phyloP scores from a whole-genome alignment of 2,797 vertebrate species.

The Podarcis lilfordi region DNA sequence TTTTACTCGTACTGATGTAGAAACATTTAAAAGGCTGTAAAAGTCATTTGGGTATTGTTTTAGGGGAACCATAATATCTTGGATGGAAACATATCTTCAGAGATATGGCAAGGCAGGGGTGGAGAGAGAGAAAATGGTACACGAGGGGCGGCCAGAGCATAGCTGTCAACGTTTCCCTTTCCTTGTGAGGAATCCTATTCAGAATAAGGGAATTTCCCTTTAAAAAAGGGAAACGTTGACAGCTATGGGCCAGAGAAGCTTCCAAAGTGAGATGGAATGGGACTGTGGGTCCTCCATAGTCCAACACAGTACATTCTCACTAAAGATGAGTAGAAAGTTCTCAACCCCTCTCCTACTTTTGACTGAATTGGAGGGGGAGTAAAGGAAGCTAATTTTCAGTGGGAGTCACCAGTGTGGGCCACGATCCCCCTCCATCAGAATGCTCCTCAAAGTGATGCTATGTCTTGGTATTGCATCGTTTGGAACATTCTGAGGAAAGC shows the following conservation, averaged over 20 bases:
- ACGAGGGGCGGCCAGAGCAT: no score
- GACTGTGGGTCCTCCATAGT: neutral
- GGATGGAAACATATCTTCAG: neutral
- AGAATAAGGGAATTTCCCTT: no score
- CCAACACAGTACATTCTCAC: neutral
- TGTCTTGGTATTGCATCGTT: neutral
- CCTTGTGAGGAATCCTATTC: no score
- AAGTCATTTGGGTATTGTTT: slow-evolving; percentile 22
- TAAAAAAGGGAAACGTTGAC: no score
- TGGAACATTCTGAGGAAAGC: neutral
- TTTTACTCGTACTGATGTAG: slow-evolving; percentile 3
- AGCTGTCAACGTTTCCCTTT: no score
- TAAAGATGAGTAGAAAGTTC: neutral
- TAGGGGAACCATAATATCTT: slow-evolving; percentile 20
- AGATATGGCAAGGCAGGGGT: neutral
- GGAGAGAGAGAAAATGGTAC: neutral
- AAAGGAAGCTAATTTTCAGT: neutral
- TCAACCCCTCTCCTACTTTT: neutral
- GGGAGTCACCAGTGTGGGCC: neutral
- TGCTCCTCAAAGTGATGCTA: neutral
- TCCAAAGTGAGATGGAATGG: neutral
- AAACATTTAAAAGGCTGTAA: slow-evolving; percentile 24
- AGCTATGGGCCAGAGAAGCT: no score
- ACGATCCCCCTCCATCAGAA: neutral
- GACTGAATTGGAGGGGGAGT: neutral